phyloP scores from a whole-genome alignment of 2,113 vertebrate genomes.

The Melanerpes aurifrons region DNA sequence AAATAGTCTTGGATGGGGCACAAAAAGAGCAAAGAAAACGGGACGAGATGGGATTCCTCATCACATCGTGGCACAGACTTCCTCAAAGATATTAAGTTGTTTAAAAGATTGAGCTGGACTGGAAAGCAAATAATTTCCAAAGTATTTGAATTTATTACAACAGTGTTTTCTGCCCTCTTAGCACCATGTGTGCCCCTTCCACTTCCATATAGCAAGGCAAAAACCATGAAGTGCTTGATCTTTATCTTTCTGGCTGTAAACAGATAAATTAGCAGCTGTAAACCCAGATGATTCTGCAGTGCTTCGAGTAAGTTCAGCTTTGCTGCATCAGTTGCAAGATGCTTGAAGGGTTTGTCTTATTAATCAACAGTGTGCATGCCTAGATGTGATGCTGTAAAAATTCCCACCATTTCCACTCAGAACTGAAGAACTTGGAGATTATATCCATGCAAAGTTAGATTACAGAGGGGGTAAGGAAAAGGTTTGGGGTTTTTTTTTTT shows the following conservation, averaged over 20 bases:
- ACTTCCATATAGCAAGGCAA: not conserved
- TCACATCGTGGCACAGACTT: slow-evolving; percentile 17
- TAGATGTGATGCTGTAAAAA: slow-evolving; percentile 52
- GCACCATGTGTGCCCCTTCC: not conserved
- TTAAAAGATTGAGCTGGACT: slow-evolving; percentile 29
- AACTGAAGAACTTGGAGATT: slow-evolving; percentile 59
- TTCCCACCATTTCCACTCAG: not conserved
- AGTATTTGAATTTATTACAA: not conserved
- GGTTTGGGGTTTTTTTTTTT: not conserved
- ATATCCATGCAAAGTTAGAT: slow-evolving; percentile 64
- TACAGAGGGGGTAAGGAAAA: slow-evolving; percentile 35
- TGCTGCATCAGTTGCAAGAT: slow-evolving; percentile 40
- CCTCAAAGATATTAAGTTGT: not conserved
- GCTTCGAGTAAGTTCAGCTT: slow-evolving; percentile 43
- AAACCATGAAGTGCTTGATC: not conserved
- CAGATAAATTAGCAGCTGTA: slow-evolving; percentile 33
- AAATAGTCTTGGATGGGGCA: slow-evolving; percentile 56
- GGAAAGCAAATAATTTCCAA: not conserved
- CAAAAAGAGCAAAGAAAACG: slow-evolving; percentile 61
- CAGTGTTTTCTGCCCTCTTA: not conserved
- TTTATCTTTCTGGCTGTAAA: slow-evolving; percentile 28
- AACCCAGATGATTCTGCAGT: slow-evolving; percentile 8
- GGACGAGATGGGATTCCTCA: slow-evolving; percentile 38
- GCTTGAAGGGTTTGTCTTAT: slow-evolving; percentile 35
- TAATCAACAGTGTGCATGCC: slow-evolving; percentile 48